These are phyloP conservation scores for Solenopsis invicta DNA, from an alignment of 1,140 invertebrate species.

Conservation along the genomic window DNA sequence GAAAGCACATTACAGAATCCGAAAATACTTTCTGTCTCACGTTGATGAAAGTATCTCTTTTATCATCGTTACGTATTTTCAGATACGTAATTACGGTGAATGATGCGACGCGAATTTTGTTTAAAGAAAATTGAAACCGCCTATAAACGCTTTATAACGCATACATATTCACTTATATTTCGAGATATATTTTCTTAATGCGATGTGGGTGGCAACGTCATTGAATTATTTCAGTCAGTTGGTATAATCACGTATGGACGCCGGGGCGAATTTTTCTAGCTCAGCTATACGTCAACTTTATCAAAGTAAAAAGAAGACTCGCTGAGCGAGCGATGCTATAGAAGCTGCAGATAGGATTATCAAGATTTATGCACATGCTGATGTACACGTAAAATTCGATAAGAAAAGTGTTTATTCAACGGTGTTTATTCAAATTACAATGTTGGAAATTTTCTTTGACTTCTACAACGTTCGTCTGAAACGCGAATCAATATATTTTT, in stretches of 20 bases:
- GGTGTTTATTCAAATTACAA: not conserved
- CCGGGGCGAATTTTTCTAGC: not conserved
- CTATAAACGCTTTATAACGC: not conserved
- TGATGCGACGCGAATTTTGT: not conserved
- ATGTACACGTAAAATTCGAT: not conserved
- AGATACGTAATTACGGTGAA: slow-evolving; percentile 2
- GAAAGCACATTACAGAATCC: slow-evolving; percentile 19
- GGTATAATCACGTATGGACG: not conserved
- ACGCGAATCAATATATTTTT: not conserved
- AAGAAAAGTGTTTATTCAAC: not conserved
- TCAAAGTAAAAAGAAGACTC: not conserved
- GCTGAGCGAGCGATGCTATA: not conserved
- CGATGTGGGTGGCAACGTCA: not conserved
- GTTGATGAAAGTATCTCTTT: not conserved
- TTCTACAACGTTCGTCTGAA: not conserved
- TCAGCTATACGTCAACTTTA: slow-evolving; percentile 5
- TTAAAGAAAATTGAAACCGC: not conserved
- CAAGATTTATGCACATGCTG: not conserved
- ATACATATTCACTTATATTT: not conserved
- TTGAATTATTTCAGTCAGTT: not conserved
- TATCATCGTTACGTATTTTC: slow-evolving; percentile 29
- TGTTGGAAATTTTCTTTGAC: slow-evolving; percentile 5
- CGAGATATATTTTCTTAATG: not conserved
- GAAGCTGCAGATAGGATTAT: not conserved
- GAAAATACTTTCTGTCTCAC: slow-evolving; percentile 33